A percentile compares a stretch with the other conserved stretches of the same genome.
phyloP scores from a whole-genome alignment of 2,113 vertebrate genomes.

The Halcyon senegalensis region DNA sequence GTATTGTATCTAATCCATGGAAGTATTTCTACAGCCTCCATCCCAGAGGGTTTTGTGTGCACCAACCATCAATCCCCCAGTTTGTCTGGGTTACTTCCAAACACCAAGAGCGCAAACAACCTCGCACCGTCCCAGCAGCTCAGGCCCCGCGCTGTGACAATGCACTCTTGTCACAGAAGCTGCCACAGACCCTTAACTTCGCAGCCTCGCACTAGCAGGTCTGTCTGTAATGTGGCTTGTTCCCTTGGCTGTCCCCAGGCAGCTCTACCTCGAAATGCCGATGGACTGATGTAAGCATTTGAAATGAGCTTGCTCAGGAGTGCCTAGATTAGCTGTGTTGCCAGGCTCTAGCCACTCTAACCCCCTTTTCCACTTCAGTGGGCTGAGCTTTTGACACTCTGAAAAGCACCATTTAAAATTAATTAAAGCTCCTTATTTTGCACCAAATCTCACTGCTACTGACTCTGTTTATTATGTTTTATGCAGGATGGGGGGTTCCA shows the following conservation, averaged over 20 bases:
- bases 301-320: conserved; percentile 86
- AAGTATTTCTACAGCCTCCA: not conserved
- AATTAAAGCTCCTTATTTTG: conserved; percentile 93
- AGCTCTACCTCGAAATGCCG: conserved; percentile 83
- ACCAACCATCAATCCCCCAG: not conserved
- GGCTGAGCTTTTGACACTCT: conserved; percentile 88
- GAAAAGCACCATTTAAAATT: conserved; percentile 98
- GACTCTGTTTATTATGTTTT: conserved; percentile 73
- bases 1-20: fast-evolving
- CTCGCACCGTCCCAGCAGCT: not conserved
- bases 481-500: conserved; percentile 38
- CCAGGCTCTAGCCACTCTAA: conserved; percentile 88
- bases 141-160: conserved; percentile 50
- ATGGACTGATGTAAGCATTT: conserved; percentile 92
- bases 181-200: conserved; percentile 16
- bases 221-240: conserved; percentile 15
- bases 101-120: not conserved
- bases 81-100: not conserved
- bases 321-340: conserved; percentile 88
- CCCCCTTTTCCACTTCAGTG: conserved; percentile 93
- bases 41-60: not conserved
- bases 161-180: conserved; percentile 56
- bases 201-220: conserved; percentile 27
- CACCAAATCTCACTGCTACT: conserved; percentile 78
- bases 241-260: conserved; percentile 61